Conservation (phyloP, 2,797 vertebrate genomes). For the Molossus alvarezi region DNA sequence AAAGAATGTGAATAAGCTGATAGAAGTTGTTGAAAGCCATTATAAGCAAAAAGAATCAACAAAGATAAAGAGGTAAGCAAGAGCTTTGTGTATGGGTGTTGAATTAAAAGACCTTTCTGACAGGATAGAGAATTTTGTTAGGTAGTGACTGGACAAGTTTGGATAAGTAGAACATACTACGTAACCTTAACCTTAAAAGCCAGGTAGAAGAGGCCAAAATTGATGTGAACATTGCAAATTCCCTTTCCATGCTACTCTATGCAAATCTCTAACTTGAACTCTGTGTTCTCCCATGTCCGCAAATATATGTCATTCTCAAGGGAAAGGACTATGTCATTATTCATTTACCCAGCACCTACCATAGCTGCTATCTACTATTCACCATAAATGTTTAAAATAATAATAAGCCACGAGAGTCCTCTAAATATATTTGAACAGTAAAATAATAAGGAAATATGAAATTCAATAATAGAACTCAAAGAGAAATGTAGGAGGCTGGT, state of each 20-base stretch:
- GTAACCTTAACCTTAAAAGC: background rate
- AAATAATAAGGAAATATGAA: background rate
- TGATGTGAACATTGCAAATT: background rate
- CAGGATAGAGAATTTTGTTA: background rate
- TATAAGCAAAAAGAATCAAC: background rate
- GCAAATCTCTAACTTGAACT: background rate
- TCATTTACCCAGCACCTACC: background rate
- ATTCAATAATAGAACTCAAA: background rate
- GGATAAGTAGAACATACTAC: background rate
- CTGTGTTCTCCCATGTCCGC: background rate
- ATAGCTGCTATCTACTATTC: background rate
- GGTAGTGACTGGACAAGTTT: background rate
- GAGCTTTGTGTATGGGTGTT: background rate
- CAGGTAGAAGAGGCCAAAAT: background rate
- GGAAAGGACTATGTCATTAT: background rate
- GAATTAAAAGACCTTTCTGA: conserved; percentile 25
- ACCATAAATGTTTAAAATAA: background rate
- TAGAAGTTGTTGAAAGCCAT: background rate
- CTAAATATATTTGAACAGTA: background rate
- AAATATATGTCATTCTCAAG: background rate
- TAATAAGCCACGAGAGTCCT: background rate
- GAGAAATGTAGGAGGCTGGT: background rate
- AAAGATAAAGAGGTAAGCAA: background rate
- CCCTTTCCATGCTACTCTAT: background rate
- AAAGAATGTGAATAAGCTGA: background rate